These are phyloP conservation scores for Steinernema hermaphroditum DNA, from an alignment of 2,888 invertebrate species.

Conservation along the genomic window DNA sequence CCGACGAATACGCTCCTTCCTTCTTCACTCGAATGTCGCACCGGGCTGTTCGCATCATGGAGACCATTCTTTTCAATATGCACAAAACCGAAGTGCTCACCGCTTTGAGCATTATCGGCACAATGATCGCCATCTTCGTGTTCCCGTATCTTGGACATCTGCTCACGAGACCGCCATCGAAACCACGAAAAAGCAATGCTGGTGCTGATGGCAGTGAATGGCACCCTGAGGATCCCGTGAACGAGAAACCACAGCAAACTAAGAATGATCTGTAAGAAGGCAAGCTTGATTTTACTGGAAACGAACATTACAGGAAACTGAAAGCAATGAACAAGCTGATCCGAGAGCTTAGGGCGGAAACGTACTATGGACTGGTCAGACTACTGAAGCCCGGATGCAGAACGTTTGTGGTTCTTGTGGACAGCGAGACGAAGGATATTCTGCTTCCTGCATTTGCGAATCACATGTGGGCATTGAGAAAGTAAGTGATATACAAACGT, in stretches of 20 bases:
- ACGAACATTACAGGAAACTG: conserved; percentile 34
- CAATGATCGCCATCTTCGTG: conserved; percentile 48
- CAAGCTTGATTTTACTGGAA: conserved; percentile 34
- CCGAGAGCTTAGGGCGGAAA: conserved; percentile 89
- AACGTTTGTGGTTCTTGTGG: conserved; percentile 86
- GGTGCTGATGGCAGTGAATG: conserved; percentile 40
- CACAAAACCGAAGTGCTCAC: conserved; percentile 64
- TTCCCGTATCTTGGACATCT: conserved; percentile 39
- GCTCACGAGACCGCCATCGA: not conserved
- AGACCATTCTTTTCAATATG: conserved; percentile 59
- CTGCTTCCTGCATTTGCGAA: conserved; percentile 87
- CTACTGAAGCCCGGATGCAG: conserved; percentile 91
- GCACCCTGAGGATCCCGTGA: conserved; percentile 63
- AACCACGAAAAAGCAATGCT: not conserved
- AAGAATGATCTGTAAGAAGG: not conserved
- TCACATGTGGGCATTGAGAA: conserved; percentile 91
- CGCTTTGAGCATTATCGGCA: conserved; percentile 58
- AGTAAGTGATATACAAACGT: conserved; percentile 72
- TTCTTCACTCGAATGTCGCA: conserved; percentile 54
- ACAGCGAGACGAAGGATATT: conserved; percentile 82
- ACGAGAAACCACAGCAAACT: not conserved
- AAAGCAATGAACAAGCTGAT: conserved; percentile 71
- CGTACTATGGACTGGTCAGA: conserved; percentile 89
- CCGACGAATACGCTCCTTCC: conserved; percentile 56
- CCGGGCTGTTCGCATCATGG: conserved; percentile 50